Conservation (phyloP, 2,113 vertebrate species). For the Azemiops feae region DNA sequence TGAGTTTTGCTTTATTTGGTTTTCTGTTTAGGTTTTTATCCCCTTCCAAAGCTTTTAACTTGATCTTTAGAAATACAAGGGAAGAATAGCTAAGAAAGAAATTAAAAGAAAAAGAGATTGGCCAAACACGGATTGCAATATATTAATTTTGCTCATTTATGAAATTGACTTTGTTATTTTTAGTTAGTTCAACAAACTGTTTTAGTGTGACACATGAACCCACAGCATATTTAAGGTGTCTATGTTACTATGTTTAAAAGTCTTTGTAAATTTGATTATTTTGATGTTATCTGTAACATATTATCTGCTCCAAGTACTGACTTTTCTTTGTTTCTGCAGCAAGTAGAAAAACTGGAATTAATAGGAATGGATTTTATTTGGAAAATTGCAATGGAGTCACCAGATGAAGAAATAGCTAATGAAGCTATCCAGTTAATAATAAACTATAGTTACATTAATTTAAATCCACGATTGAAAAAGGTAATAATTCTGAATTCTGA, state of each 20-base stretch:
- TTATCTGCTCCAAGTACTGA: not conserved
- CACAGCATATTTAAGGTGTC: not conserved
- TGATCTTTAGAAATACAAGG: not conserved
- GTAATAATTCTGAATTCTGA: slow-evolving; percentile 61
- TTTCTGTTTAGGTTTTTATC: not conserved
- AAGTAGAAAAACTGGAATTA: slow-evolving; percentile 95
- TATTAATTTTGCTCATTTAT: not conserved
- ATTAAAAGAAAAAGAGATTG: not conserved
- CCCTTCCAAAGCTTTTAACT: not conserved
- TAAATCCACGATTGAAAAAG: slow-evolving; percentile 98
- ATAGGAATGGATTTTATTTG: slow-evolving; percentile 99
- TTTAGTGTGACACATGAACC: not conserved
- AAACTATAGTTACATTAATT: slow-evolving; percentile 96
- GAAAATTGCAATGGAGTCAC: slow-evolving; percentile 99
- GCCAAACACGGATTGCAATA: not conserved
- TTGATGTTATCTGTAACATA: not conserved
- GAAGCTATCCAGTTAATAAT: slow-evolving; percentile 98
- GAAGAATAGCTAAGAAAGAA: not conserved
- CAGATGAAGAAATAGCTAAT: slow-evolving; percentile 98
- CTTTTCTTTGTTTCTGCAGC: slow-evolving; percentile 71
- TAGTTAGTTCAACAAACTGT: not conserved
- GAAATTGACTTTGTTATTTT: not conserved
- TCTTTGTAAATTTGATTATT: not conserved
- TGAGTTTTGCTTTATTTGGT: not conserved
- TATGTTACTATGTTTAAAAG: not conserved